Evolutionary conservation across 2,797 vertebrate species (phyloP).

Genomic region (Dendrocincla fuliginosa): DNA sequence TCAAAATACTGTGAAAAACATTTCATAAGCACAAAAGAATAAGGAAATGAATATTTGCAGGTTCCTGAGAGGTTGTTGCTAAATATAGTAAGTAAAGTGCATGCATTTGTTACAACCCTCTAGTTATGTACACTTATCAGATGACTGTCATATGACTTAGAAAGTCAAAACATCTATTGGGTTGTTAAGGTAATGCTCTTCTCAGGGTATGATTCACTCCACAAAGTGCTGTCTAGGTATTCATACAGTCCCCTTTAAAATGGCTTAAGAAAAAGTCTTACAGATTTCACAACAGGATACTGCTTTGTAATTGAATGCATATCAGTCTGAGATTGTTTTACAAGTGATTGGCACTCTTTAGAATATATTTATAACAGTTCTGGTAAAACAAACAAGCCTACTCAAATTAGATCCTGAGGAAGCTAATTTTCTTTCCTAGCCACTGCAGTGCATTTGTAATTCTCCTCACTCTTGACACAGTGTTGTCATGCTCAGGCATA

Average conservation of each 20-base stretch:
- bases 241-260: constrained; percentile 18
- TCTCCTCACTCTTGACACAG: not conserved
- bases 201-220: not conserved
- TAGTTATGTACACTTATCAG: not conserved
- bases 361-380: constrained; percentile 41
- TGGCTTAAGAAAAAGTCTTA: not conserved
- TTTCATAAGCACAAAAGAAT: not conserved
- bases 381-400: constrained; percentile 42
- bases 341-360: constrained; percentile 51
- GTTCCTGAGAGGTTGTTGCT: not conserved
- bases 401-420: constrained; percentile 38
- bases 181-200: constrained; percentile 11
- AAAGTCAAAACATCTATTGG: not conserved
- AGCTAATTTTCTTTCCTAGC: constrained; percentile 39
- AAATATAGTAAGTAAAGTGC: not conserved
- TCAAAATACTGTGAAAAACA: not conserved
- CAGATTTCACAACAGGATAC: not conserved
- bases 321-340: constrained; percentile 29
- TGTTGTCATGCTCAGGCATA: not conserved
- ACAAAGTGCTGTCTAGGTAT: not conserved
- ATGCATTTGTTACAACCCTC: not conserved
- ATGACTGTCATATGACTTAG: not conserved
- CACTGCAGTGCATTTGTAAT: constrained; percentile 31
- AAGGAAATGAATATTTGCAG: not conserved
- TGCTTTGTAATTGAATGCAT: not conserved